Evolutionary conservation across 2,888 invertebrate genomes (phyloP).

Genomic region (Monopis laevigella): DNA sequence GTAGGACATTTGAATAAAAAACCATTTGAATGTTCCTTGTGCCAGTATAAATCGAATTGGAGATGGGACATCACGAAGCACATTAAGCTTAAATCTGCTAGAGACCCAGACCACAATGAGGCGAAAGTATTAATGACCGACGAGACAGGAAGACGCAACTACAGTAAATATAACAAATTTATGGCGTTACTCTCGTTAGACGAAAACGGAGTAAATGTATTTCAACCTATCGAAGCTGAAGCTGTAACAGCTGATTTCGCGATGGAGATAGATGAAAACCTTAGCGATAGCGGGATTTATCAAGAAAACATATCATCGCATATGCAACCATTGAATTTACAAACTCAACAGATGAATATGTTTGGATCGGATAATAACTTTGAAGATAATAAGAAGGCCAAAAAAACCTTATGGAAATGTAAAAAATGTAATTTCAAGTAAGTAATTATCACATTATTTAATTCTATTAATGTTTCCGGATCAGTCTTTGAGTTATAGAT

Average conservation of each 20-base stretch:
- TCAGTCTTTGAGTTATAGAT: background rate
- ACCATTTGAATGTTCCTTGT: slow-evolving; percentile 94
- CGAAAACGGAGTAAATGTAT: slow-evolving; percentile 62
- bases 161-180: slow-evolving; percentile 92
- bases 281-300: slow-evolving; percentile 43
- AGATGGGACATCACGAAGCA: slow-evolving; percentile 97
- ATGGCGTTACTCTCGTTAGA: slow-evolving; percentile 73
- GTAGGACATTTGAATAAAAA: slow-evolving; percentile 93
- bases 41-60: slow-evolving; percentile 95
- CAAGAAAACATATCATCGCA: slow-evolving; percentile 47
- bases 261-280: slow-evolving; percentile 54
- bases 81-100: slow-evolving; percentile 87
- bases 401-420: slow-evolving; percentile 87
- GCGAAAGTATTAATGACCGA: slow-evolving; percentile 91
- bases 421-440: slow-evolving; percentile 90
- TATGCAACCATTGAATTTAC: slow-evolving; percentile 70
- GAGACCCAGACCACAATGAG: slow-evolving; percentile 82
- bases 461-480: background rate
- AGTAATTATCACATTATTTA: slow-evolving; percentile 28
- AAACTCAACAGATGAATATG: slow-evolving; percentile 41
- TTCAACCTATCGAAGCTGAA: slow-evolving; percentile 50
- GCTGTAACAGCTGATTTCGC: slow-evolving; percentile 41
- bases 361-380: slow-evolving; percentile 27
- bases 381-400: slow-evolving; percentile 61
- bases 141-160: slow-evolving; percentile 89